Conservation (phyloP, 2,888 invertebrate species). For the Erebia aethiops region DNA sequence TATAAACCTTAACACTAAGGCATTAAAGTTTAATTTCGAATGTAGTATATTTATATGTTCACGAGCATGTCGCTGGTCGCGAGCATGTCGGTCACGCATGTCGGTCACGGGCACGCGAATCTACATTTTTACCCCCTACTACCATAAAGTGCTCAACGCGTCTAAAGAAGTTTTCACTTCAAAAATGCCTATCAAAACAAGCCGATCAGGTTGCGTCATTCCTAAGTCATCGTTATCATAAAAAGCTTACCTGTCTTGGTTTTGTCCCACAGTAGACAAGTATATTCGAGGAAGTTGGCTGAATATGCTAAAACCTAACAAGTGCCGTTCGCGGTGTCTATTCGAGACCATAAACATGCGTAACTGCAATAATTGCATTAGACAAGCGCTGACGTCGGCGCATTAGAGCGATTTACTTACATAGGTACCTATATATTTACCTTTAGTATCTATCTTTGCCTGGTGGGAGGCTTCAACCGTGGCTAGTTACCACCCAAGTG, state of each 20-base stretch:
- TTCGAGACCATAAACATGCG: slow-evolving; percentile 56
- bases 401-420: slow-evolving; percentile 20
- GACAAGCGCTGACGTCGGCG: slow-evolving; percentile 49
- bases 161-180: background rate
- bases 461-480: too few species aligned
- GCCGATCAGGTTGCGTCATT: slow-evolving; percentile 13
- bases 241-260: slow-evolving; percentile 4
- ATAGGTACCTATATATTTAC: slow-evolving; percentile 8
- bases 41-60: too few species aligned
- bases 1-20: too few species aligned
- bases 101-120: too few species aligned
- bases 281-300: slow-evolving; percentile 25
- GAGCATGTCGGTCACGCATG: too few species aligned
- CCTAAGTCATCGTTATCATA: slow-evolving; percentile 9
- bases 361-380: slow-evolving; percentile 69
- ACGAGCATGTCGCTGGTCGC: too few species aligned
- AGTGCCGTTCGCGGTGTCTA: slow-evolving; percentile 51
- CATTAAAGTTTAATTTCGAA: too few species aligned
- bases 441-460: background rate
- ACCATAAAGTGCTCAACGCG: too few species aligned
- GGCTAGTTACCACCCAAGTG: background rate
- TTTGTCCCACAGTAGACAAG: slow-evolving; percentile 10
- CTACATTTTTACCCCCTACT: too few species aligned
- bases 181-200: slow-evolving; percentile 11
- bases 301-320: slow-evolving; percentile 56